Evolutionary conservation across 2,888 invertebrate species (phyloP).

Genomic region (Latrodectus hesperus): DNA sequence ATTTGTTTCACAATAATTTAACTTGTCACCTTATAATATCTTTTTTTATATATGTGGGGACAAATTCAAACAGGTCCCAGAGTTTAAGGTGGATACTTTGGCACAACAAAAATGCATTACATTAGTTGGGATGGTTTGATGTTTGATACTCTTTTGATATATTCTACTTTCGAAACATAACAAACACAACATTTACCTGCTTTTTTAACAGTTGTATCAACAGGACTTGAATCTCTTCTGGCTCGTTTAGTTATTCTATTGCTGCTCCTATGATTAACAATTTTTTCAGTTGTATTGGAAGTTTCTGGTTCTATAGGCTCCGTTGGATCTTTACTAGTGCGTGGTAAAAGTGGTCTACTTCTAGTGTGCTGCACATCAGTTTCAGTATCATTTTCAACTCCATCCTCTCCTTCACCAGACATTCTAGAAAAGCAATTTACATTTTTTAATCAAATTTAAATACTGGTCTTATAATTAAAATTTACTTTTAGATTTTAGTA

Average conservation of each 20-base stretch:
- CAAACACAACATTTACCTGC: slow-evolving; percentile 24
- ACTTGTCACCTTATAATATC: too few relatives aligned
- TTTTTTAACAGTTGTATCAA: slow-evolving; percentile 59
- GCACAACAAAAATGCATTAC: too few relatives aligned
- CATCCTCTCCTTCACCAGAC: slow-evolving; percentile 60
- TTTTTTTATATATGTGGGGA: too few relatives aligned
- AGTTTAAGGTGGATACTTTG: too few relatives aligned
- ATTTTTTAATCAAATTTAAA: background rate
- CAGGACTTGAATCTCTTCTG: slow-evolving; percentile 54
- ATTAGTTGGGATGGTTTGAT: too few relatives aligned
- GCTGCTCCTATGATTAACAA: slow-evolving; percentile 63
- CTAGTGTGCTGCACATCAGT: slow-evolving; percentile 46
- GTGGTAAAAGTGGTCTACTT: slow-evolving; percentile 19
- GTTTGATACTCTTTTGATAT: background rate
- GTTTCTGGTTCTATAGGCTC: slow-evolving; percentile 32
- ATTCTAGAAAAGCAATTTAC: slow-evolving; percentile 26
- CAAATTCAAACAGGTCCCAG: too few relatives aligned
- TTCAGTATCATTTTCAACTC: slow-evolving; percentile 58
- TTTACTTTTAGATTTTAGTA: too few relatives aligned
- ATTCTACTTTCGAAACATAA: background rate
- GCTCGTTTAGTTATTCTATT: slow-evolving; percentile 65
- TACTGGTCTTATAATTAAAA: background rate
- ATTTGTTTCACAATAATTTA: too few relatives aligned
- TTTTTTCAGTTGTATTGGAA: slow-evolving; percentile 17
- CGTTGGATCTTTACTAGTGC: slow-evolving; percentile 24